Evolutionary conservation across 2,113 vertebrate genomes (phyloP), one percentile per base, ranked within the genome.

Genomic region (Muntiacus reevesi): DNA sequence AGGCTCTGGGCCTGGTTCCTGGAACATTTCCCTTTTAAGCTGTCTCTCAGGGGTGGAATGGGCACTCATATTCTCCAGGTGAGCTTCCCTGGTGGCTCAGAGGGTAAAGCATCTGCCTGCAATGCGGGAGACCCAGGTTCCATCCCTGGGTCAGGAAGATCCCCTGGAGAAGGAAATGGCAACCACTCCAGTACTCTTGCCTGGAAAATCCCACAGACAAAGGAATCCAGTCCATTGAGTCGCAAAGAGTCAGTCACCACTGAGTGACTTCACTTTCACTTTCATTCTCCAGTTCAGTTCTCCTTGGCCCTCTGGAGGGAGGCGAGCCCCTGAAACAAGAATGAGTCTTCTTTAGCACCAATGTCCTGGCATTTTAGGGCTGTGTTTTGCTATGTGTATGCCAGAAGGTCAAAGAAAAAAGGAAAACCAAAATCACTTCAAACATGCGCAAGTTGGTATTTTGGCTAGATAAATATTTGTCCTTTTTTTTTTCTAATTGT

Each of bases 81-180:
- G 11, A 36, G 19, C 21, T 74, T 40, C 67, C 21, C 36, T 74
- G 36, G 19, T 23, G n/a, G 67, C 67, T 74, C 36, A 74, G 36
- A 74, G 0, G 2, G 36, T 40, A 23, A 71, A 3, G 19, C 1
- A 0, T 25, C 67, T 74, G 36, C 67, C 67, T 74, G 67, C 19
- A 74, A 6, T 36, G 10, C 1, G 0, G 11, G 67, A 74, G 19
- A 40, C 36, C 67, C 11, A 0, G n/a, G 67, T 25, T 71, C 19
- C 5, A 3, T 40, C 67, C 36, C n/a, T 40, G 21, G 67, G 36
- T 74, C 2, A 0, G n/a, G 67, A 74, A 74, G n/a, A 74, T 40
- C 23, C 19, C 21, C 36, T 40, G 36, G 67, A 23, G 67, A 74
- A 74, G 67, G 36, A 74, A 74, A 74, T 40, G 36, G 67, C 40